Conservation (phyloP, 2,797 vertebrate genomes). For the Uromys caudimaculatus region DNA sequence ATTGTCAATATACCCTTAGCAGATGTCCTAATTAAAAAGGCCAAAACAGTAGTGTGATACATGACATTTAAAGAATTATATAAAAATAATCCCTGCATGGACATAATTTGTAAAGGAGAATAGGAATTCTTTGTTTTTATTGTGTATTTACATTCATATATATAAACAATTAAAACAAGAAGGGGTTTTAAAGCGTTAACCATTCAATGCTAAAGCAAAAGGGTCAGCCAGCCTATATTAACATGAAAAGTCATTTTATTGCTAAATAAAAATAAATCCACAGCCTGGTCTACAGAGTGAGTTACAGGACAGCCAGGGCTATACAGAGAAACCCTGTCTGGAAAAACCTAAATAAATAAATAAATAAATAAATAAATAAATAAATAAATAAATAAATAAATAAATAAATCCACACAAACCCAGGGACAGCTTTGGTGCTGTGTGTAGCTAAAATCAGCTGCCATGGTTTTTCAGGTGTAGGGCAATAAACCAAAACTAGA, state of each 20-base stretch:
- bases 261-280: neutral
- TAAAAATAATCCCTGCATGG: neutral
- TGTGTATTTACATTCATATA: neutral
- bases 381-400: neutral
- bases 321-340: no score
- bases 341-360: no score
- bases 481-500: neutral
- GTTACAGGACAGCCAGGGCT: no score
- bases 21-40: neutral
- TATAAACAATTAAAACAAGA: neutral
- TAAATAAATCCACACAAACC: conserved; percentile 25
- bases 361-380: neutral
- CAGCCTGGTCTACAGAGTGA: no score
- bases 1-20: neutral
- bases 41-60: neutral
- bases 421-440: neutral
- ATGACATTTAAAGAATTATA: neutral
- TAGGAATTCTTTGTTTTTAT: neutral
- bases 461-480: conserved; percentile 36
- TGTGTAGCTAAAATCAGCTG: neutral
- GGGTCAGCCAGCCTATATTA: neutral
- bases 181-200: neutral
- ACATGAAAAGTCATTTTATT: conserved; percentile 41
- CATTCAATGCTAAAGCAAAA: neutral
- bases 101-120: neutral